Evolutionary conservation across 2,888 invertebrate genomes (phyloP).

Genomic region (Plagiodera versicolora): DNA sequence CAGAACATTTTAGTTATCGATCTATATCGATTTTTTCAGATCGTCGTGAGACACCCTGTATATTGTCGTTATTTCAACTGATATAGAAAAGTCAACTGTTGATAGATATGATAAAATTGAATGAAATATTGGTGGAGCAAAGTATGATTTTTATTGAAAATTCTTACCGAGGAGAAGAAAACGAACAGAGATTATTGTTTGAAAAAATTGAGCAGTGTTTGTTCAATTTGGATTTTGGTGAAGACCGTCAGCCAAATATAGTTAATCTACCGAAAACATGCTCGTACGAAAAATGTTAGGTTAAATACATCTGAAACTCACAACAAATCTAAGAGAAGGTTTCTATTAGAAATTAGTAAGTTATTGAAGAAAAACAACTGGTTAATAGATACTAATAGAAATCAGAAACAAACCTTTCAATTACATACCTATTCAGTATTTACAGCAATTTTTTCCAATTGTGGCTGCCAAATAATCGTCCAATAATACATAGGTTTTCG

Average conservation of each 20-base stretch:
- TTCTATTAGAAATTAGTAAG: constrained; percentile 38
- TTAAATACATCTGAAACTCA: constrained; percentile 52
- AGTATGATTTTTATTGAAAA: background rate
- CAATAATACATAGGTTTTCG: constrained; percentile 5
- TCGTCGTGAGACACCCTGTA: too few species aligned
- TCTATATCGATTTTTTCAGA: too few species aligned
- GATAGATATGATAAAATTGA: too few species aligned
- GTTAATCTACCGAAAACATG: constrained; percentile 28
- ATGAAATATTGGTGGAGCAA: too few species aligned
- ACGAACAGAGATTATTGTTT: background rate
- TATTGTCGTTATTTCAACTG: too few species aligned
- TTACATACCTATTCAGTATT: constrained; percentile 31
- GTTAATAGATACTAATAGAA: constrained; percentile 25
- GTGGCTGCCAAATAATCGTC: constrained; percentile 8
- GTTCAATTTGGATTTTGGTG: constrained; percentile 5
- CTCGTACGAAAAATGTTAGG: constrained; percentile 18
- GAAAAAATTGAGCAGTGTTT: constrained; percentile 2
- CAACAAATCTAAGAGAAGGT: constrained; percentile 50
- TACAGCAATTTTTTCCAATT: constrained; percentile 24
- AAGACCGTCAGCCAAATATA: background rate
- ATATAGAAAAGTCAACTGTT: too few species aligned
- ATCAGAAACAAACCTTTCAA: constrained; percentile 21
- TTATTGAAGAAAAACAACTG: constrained; percentile 28
- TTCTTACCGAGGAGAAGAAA: constrained; percentile 10
- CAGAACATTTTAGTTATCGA: too few species aligned